Conservation (phyloP, 2,113 vertebrate species). For the Emydura subglobosa region DNA sequence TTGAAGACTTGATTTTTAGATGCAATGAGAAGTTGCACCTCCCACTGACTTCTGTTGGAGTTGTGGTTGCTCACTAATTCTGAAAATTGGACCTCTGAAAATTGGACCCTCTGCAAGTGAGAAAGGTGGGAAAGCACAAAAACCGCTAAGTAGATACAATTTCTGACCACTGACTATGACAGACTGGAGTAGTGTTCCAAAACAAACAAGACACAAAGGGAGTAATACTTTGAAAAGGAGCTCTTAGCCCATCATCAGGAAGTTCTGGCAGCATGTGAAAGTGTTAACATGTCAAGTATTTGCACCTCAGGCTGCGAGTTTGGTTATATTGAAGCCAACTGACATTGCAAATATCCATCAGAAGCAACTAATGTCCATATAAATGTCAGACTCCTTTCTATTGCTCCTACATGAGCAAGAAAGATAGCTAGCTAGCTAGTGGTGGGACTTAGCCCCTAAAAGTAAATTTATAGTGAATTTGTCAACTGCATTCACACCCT, state of each 20-base stretch:
- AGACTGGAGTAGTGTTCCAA: neutral
- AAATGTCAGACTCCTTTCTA: neutral
- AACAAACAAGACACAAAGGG: neutral
- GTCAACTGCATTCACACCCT: neutral
- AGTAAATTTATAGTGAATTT: neutral
- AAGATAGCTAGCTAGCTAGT: neutral
- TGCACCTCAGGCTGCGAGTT: neutral
- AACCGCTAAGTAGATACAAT: neutral
- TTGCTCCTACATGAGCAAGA: neutral
- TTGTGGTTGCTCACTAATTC: neutral
- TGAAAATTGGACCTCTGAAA: neutral
- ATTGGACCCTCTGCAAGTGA: neutral
- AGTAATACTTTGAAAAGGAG: neutral
- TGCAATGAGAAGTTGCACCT: neutral
- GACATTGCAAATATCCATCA: neutral
- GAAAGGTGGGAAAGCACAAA: neutral
- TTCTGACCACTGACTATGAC: neutral
- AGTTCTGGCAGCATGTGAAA: neutral
- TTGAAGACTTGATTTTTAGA: neutral
- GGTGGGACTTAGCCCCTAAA: neutral
- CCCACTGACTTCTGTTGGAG: neutral
- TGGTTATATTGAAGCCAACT: neutral
- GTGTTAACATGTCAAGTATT: neutral
- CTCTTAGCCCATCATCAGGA: neutral
- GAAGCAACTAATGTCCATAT: neutral